Base-by-base conservation (phyloP, 2,797 vertebrate species). In the Aldrovandia affinis region DNA sequence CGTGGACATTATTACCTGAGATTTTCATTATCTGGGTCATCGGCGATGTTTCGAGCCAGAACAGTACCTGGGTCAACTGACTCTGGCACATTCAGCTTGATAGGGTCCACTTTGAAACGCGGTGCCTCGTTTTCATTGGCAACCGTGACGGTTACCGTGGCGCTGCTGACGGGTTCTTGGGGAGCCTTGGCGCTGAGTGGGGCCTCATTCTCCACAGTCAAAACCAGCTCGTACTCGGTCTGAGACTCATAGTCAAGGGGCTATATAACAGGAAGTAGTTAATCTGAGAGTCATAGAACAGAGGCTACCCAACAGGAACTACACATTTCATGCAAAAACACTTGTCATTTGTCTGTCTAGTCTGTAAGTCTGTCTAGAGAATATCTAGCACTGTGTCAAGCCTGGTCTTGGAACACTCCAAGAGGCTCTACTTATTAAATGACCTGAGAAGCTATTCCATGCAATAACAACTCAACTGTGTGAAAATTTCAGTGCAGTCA, bases 41-140 rank as follows among this genome's bases (percentile, higher is more conserved):
- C 93, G 82, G 97, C 98, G 0, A 96, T 94, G 87, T 95, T 94
- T 44, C 89, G 92, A 89, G 90, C 91, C 89, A 99, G 91, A 0
- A 95, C 9, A 0, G 96, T 97, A 2, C 97, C 97, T 0, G 96
- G 95, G 0, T 85, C 83, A 0, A 93, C 92, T 0, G 97, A 97
- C 90, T 99, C 98, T 0, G 93, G 93, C 77, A 98, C 94, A 2
- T 92, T 92, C 55, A 97, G 94, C 75, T 90, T 52, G 82, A 97
- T 96, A 0, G 98, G 97, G 90, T 97, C 94, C 47, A 96, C 93
- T 0, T 82, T 93, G 91, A 99, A 99, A 86, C 88, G 65, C 0
- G 98, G 98, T 0, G 97, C 93, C 89, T 99, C 98, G 0, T 99
- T 99, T 85, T 96, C 90, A 0, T 99, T 98, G 65, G 89, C 86